phyloP scores from a whole-genome alignment of 1,140 invertebrate species.

The Nylanderia fulva region DNA sequence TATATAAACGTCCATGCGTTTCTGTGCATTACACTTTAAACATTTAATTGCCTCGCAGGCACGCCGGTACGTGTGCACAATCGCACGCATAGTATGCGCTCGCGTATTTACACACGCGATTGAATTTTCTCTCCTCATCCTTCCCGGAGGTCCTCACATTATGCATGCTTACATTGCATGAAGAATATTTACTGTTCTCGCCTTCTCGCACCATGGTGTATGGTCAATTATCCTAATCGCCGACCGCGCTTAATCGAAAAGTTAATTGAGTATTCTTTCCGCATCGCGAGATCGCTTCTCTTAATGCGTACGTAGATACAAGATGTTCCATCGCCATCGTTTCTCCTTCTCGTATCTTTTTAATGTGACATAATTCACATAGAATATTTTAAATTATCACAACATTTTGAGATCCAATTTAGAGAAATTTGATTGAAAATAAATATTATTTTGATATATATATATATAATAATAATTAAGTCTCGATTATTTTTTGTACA shows the following conservation, averaged over 20 bases:
- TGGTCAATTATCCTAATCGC: constrained; percentile 55
- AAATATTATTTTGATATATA: neutral
- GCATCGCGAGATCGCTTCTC: neutral
- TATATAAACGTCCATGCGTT: constrained; percentile 51
- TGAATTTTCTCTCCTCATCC: neutral
- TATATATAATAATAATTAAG: too few relatives aligned
- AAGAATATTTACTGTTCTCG: constrained; percentile 48
- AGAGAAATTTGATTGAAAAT: too few relatives aligned
- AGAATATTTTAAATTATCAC: neutral
- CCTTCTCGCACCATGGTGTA: constrained; percentile 32
- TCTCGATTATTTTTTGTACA: neutral
- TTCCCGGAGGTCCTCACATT: constrained; percentile 13
- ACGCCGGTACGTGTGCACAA: constrained; percentile 9
- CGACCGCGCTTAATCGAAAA: constrained; percentile 44
- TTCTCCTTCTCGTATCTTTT: neutral
- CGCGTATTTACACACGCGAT: constrained; percentile 28
- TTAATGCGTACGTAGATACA: neutral
- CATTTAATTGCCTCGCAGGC: constrained; percentile 47
- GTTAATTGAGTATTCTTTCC: constrained; percentile 42
- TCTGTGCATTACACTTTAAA: constrained; percentile 54
- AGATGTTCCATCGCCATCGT: neutral
- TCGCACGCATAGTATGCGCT: constrained; percentile 15
- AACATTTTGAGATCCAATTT: neutral
- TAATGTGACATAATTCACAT: neutral
- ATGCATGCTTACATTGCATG: constrained; percentile 53